Conservation (phyloP, 2,797 vertebrate genomes). For the Carduelis carduelis region DNA sequence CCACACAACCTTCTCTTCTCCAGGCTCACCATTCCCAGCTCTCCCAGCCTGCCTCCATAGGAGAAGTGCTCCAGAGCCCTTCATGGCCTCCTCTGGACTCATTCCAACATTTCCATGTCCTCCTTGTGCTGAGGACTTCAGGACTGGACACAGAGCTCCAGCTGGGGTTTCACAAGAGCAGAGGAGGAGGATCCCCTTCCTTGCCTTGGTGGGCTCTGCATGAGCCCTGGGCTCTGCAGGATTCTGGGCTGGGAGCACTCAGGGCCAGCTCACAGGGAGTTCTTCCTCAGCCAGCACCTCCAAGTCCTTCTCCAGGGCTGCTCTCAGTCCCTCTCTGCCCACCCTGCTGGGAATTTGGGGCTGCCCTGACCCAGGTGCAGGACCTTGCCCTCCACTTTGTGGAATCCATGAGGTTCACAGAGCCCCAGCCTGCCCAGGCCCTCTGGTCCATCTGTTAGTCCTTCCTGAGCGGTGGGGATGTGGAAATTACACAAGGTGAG, state of each 20-base stretch:
- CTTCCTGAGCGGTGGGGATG: neutral
- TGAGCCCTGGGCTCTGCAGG: rapidly evolving
- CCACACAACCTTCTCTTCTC: neutral
- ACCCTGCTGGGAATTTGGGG: neutral
- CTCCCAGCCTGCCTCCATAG: rapidly evolving
- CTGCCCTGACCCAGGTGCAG: neutral
- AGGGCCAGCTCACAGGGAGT: neutral
- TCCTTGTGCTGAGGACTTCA: rapidly evolving
- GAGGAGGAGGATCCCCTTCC: neutral
- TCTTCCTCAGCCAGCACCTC: neutral
- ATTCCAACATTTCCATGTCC: neutral
- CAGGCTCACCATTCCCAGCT: neutral
- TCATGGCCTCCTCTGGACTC: neutral
- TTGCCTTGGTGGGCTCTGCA: rapidly evolving
- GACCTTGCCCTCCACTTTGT: too few species aligned
- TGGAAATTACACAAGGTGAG: neutral
- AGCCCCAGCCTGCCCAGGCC: neutral
- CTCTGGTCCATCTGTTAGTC: neutral
- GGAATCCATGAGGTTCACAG: neutral
- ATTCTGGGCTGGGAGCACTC: neutral
- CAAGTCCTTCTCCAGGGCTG: neutral
- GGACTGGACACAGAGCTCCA: neutral
- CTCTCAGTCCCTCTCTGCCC: neutral
- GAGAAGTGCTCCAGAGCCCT: neutral
- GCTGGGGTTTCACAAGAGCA: neutral